Base-by-base conservation (phyloP, 23 tunicate genomes). In the Botrylloides violaceus region DNA sequence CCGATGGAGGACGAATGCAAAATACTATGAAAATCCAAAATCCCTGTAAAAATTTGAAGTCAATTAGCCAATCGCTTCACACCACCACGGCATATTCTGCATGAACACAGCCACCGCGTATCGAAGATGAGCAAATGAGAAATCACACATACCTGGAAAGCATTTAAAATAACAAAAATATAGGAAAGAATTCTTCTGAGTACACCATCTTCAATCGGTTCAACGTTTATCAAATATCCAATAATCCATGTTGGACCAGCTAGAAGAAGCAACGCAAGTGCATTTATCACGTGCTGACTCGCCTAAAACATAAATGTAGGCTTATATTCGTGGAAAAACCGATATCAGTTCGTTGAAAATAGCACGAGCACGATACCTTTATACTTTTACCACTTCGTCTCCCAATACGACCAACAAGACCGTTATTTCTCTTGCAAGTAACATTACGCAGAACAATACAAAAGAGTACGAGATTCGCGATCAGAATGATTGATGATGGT, bases 21-120 rank as follows among this genome's bases (percentile, higher is more conserved):
- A 87, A 87, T 19, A 87, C 82, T 50, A 87, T 75, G 56, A 87
- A 87, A 22, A 87, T 87, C 95, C 95, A 87, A 31, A 87, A 75
- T 34, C 95, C 95, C 95, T 87, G 71, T 30, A 76, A 66, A n/a
- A n/a, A n/a, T n/a, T n/a, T n/a, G n/a, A n/a, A n/a, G n/a, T n/a
- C n/a, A n/a, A n/a, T n/a, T n/a, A n/a, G n/a, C n/a, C n/a, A n/a
- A n/a, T n/a, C n/a, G n/a, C n/a, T n/a, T n/a, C n/a, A n/a, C n/a
- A n/a, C n/a, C n/a, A n/a, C n/a, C n/a, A n/a, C n/a, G n/a, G n/a
- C n/a, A n/a, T n/a, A n/a, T n/a, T n/a, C n/a, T n/a, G n/a, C n/a
- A n/a, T n/a, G n/a, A n/a, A n/a, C n/a, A n/a, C n/a, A n/a, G n/a
- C n/a, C n/a, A n/a, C n/a, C n/a, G n/a, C n/a, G n/a, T n/a, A n/a